Conservation (phyloP, 1,140 invertebrate species). For the Steinernema khuongi region DNA sequence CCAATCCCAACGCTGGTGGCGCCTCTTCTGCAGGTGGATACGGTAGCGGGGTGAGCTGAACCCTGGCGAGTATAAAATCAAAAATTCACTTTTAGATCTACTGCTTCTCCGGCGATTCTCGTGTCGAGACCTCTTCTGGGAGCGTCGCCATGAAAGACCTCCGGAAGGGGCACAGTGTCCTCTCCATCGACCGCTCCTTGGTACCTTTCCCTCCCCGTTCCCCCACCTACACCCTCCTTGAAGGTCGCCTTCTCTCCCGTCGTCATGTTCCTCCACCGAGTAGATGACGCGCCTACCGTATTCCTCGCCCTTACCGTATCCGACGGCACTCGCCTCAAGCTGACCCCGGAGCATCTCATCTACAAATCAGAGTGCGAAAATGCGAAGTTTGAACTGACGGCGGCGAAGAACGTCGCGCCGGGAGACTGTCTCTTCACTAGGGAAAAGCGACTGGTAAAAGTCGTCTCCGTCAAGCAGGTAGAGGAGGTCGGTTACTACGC, state of each 20-base stretch:
- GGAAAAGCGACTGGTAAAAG: background rate
- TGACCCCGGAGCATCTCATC: conserved; percentile 1
- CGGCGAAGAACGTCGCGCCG: background rate
- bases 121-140: background rate
- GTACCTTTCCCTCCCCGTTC: background rate
- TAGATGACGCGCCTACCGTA: background rate
- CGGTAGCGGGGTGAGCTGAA: background rate
- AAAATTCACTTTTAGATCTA: background rate
- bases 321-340: background rate
- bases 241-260: background rate
- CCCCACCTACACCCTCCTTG: background rate
- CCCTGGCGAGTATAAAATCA: background rate
- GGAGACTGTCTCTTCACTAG: conserved; percentile 1
- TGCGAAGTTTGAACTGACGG: background rate
- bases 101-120: conserved; percentile 2
- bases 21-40: background rate
- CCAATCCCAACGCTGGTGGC: background rate
- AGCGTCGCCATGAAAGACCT: background rate
- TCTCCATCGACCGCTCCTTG: background rate
- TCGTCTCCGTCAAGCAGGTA: background rate
- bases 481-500: conserved; percentile 26
- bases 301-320: background rate
- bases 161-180: background rate
- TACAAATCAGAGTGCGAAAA: conserved; percentile 2
- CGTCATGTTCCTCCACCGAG: conserved; percentile 12